phyloP scores from a whole-genome alignment of 1,140 invertebrate genomes.

The Anadara kagoshimensis region DNA sequence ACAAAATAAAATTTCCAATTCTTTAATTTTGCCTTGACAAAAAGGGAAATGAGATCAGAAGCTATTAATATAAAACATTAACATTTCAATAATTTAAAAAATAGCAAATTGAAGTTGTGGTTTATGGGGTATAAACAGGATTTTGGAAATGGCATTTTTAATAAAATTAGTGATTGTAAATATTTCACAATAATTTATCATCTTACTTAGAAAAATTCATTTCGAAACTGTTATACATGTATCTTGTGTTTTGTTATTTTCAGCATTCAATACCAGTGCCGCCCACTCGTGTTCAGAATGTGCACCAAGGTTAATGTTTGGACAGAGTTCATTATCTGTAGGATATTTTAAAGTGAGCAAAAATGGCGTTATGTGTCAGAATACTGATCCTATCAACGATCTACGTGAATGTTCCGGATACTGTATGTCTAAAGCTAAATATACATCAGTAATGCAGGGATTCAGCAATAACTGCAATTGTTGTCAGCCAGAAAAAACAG shows the following conservation, averaged over 20 bases:
- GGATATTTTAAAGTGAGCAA: slow-evolving; percentile 47
- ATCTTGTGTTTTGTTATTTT: not conserved
- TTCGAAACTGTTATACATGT: not conserved
- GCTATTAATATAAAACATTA: too few species aligned
- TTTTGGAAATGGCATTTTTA: too few species aligned
- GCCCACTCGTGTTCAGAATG: slow-evolving; percentile 35
- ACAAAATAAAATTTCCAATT: too few species aligned
- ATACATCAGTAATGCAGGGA: slow-evolving; percentile 43
- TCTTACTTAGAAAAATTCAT: too few species aligned
- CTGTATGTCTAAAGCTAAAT: slow-evolving; percentile 38
- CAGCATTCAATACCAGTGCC: not conserved
- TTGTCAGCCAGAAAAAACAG: slow-evolving; percentile 44
- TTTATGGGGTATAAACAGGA: too few species aligned
- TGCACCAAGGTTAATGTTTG: slow-evolving; percentile 40
- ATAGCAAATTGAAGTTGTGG: too few species aligned
- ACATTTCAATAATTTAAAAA: too few species aligned
- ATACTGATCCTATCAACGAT: slow-evolving; percentile 41
- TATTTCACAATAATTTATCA: too few species aligned
- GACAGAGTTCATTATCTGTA: slow-evolving; percentile 25
- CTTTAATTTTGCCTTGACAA: too few species aligned
- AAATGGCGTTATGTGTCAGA: slow-evolving; percentile 33
- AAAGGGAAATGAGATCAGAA: too few species aligned
- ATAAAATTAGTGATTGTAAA: too few species aligned
- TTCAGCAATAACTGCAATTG: slow-evolving; percentile 51
- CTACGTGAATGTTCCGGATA: slow-evolving; percentile 51